Evolutionary conservation across 2,797 vertebrate genomes (phyloP).

Genomic region (Pseudochirops corinnae): DNA sequence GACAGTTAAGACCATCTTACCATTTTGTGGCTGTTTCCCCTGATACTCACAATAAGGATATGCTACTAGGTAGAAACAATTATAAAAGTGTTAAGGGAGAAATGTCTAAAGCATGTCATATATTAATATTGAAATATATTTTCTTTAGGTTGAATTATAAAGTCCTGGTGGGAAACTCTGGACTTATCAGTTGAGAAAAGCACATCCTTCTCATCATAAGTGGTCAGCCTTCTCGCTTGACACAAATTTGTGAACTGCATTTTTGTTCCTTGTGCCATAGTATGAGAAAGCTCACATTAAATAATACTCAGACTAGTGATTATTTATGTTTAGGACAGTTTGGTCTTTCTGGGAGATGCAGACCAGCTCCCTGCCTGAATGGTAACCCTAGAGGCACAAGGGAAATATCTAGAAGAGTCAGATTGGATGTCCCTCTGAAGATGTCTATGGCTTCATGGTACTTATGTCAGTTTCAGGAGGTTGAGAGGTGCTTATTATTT

Average conservation of each 20-base stretch:
- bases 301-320: neutral
- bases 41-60: neutral
- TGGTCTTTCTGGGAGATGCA: neutral
- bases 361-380: neutral
- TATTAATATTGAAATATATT: slow-evolving; percentile 44
- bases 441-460: too few relatives aligned
- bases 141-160: neutral
- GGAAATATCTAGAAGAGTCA: neutral
- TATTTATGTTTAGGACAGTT: neutral
- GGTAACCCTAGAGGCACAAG: neutral
- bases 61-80: neutral
- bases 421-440: neutral
- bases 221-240: neutral
- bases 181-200: neutral
- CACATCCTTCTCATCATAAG: neutral
- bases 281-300: neutral
- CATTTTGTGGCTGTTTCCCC: slow-evolving; percentile 28
- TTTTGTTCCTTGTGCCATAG: neutral
- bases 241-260: neutral
- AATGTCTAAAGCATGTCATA: slow-evolving; percentile 21
- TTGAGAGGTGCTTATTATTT: too few relatives aligned
- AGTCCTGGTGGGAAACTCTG: neutral
- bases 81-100: neutral
- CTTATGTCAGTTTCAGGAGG: too few relatives aligned
- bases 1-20: neutral